A percentile compares a stretch with the other conserved stretches of the same genome.
phyloP scores from a whole-genome alignment of 1,140 invertebrate species.

The Drosophila baimaii region DNA sequence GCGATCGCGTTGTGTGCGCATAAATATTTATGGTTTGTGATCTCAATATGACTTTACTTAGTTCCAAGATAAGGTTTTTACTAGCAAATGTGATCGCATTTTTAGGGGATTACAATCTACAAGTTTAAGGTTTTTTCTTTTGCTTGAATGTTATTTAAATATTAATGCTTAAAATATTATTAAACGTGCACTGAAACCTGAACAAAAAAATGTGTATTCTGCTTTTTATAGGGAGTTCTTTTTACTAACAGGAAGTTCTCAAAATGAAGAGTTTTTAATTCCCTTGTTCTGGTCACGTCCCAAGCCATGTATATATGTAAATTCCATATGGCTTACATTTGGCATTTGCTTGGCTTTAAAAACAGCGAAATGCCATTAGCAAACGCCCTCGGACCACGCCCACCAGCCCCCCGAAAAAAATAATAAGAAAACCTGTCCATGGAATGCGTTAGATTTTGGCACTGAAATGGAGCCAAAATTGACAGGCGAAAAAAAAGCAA shows the following conservation, averaged over 20 bases:
- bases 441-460: constrained; percentile 39
- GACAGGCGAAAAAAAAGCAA: constrained; percentile 41
- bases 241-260: constrained; percentile 17
- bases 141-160: neutral
- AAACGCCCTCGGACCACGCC: constrained; percentile 43
- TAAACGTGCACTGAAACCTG: neutral
- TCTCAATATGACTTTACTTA: constrained; percentile 4
- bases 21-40: neutral
- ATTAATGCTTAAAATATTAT: neutral
- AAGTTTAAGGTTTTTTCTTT: neutral
- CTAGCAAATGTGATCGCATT: neutral
- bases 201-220: neutral
- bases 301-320: constrained; percentile 3
- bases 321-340: constrained; percentile 38
- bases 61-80: neutral
- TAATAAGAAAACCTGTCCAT: constrained; percentile 28
- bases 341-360: constrained; percentile 36
- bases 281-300: constrained; percentile 39
- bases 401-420: constrained; percentile 1
- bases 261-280: constrained; percentile 20
- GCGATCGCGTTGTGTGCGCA: neutral
- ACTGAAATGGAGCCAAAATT: constrained; percentile 52
- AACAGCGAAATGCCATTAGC: constrained; percentile 71
- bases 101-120: neutral
- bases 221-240: neutral